Conservation (phyloP, 2,888 invertebrate genomes). For the Apotomis turbidana region DNA sequence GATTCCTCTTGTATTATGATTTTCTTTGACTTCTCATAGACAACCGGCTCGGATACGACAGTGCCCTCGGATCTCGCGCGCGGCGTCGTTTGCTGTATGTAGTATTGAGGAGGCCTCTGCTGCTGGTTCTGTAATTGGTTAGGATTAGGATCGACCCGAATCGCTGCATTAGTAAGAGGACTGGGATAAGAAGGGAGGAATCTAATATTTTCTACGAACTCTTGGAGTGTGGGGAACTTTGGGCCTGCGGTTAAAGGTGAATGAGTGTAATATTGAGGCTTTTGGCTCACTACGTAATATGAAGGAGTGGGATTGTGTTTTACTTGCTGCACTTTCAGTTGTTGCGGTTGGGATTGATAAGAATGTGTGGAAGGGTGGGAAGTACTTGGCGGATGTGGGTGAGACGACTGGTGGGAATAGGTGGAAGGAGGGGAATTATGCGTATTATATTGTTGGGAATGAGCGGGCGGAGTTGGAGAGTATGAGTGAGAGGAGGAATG, state of each 20-base stretch:
- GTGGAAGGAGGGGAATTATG: background rate
- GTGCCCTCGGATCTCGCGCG: conserved; percentile 42
- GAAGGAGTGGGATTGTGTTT: conserved; percentile 27
- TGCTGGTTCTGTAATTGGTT: conserved; percentile 55
- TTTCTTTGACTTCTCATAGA: conserved; percentile 69
- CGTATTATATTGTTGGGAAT: conserved; percentile 9
- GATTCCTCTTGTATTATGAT: conserved; percentile 68
- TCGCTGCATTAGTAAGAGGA: conserved; percentile 48
- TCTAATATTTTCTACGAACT: conserved; percentile 68
- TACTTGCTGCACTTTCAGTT: conserved; percentile 47
- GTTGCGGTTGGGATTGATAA: conserved; percentile 39
- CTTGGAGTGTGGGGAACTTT: conserved; percentile 56
- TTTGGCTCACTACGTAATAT: conserved; percentile 31
- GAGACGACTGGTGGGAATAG: conserved; percentile 12
- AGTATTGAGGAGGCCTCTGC: conserved; percentile 42
- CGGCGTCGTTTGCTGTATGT: conserved; percentile 46
- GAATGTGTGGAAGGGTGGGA: conserved; percentile 29
- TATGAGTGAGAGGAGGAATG: background rate
- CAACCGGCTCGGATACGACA: conserved; percentile 51
- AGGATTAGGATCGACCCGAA: conserved; percentile 63
- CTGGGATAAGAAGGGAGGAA: conserved; percentile 55
- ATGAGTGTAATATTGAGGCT: conserved; percentile 48
- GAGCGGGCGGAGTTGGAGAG: conserved; percentile 3
- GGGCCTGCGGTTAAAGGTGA: conserved; percentile 49
- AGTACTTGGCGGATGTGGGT: conserved; percentile 1